phyloP scores from a whole-genome alignment of 1,140 invertebrate species.

The Parapsyche elsis region DNA sequence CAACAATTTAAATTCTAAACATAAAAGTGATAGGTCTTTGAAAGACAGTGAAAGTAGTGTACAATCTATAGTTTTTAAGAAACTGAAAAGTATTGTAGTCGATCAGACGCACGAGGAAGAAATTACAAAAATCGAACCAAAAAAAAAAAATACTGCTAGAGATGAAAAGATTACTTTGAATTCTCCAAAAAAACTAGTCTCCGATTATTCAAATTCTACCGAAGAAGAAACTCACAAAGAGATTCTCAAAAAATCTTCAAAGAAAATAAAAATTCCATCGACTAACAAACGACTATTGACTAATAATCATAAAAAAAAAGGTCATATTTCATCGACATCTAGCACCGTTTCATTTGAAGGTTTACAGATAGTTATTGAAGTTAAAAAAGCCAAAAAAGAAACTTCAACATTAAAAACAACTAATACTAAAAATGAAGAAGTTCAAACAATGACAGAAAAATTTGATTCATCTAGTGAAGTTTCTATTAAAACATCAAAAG shows the following conservation, averaged over 20 bases:
- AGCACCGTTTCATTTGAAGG: constrained; percentile 51
- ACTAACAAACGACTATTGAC: neutral
- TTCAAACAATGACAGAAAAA: neutral
- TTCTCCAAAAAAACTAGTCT: constrained; percentile 19
- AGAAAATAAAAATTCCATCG: neutral
- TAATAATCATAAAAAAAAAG: neutral
- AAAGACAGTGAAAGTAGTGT: constrained; percentile 60
- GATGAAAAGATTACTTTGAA: no score
- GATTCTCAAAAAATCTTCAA: neutral
- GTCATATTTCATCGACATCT: constrained; percentile 8
- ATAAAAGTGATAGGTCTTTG: constrained; percentile 58
- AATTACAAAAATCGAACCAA: constrained; percentile 49
- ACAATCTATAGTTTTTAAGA: constrained; percentile 56
- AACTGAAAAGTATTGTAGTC: neutral
- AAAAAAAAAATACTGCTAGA: constrained; percentile 18
- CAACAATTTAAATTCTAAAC: constrained; percentile 30
- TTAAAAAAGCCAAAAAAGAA: constrained; percentile 44
- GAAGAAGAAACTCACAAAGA: neutral
- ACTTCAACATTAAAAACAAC: neutral
- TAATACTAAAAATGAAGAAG: constrained; percentile 31
- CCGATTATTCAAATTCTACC: constrained; percentile 2
- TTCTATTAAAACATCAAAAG: constrained; percentile 46
- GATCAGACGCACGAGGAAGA: neutral
- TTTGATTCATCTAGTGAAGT: constrained; percentile 42
- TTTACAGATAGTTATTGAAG: constrained; percentile 44